Conservation (phyloP, 2,113 vertebrate genomes). For the Piprites chloris region DNA sequence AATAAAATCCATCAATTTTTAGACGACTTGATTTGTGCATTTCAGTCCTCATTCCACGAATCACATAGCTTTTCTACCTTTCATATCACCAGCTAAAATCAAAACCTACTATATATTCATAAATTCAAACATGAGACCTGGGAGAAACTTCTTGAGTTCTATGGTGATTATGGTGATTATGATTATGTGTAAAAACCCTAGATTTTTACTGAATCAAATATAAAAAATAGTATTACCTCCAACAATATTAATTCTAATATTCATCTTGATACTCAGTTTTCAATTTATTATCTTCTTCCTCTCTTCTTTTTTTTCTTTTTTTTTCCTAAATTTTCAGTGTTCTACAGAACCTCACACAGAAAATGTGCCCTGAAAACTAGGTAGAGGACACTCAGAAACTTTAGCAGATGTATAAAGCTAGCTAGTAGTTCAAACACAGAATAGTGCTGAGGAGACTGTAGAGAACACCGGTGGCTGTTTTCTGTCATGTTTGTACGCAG, state of each 20-base stretch:
- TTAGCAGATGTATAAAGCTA: not conserved
- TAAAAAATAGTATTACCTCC: not conserved
- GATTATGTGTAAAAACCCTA: not conserved
- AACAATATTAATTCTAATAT: not conserved
- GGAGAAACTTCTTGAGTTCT: not conserved
- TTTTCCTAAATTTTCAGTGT: not conserved
- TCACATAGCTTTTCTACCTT: not conserved
- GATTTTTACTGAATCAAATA: not conserved
- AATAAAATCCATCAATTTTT: not conserved
- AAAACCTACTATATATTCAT: not conserved
- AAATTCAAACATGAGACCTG: not conserved
- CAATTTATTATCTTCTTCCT: not conserved
- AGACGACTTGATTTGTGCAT: not conserved
- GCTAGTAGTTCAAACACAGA: not conserved
- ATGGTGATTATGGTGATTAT: accelerated
- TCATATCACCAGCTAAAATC: not conserved
- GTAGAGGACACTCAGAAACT: not conserved
- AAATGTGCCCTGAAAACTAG: not conserved
- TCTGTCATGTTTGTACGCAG: not conserved
- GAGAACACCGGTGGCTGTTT: not conserved
- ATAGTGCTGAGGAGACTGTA: not conserved
- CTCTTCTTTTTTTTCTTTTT: accelerated
- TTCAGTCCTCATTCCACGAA: not conserved
- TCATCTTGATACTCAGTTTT: not conserved
- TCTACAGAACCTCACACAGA: not conserved